phyloP scores from a whole-genome alignment of 2,113 vertebrate species.

The Pipra filicauda region DNA sequence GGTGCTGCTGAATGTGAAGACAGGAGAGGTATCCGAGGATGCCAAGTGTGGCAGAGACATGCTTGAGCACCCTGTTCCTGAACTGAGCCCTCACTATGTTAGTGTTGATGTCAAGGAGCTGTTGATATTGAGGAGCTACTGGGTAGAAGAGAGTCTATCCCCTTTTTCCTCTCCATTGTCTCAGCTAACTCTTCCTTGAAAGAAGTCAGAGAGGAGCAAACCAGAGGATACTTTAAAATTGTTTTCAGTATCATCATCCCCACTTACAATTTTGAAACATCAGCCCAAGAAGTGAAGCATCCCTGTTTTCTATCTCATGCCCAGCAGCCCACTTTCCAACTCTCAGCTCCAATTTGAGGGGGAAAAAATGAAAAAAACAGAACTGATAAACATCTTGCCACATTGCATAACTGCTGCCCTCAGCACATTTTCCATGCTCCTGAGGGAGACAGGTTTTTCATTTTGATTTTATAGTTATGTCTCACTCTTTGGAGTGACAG shows the following conservation, averaged over 20 bases:
- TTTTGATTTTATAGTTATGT: neutral
- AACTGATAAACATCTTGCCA: constrained; percentile 15
- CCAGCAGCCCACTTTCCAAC: neutral
- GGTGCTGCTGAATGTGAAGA: neutral
- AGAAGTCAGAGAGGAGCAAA: neutral
- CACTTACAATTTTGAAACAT: rapidly evolving
- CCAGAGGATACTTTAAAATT: neutral
- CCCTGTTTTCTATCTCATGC: neutral
- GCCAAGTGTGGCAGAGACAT: rapidly evolving
- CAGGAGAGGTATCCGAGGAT: neutral
- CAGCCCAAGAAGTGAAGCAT: neutral
- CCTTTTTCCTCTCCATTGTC: neutral
- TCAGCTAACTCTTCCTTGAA: neutral
- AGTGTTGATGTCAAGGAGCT: neutral
- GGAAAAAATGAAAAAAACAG: neutral
- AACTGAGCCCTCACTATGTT: neutral
- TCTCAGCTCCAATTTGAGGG: neutral
- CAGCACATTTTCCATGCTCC: neutral
- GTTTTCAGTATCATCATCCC: neutral
- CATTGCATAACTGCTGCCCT: neutral
- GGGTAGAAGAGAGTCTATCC: neutral
- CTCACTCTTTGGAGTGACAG: neutral
- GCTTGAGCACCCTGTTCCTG: neutral
- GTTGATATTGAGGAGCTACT: neutral
- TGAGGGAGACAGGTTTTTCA: neutral